Evolutionary conservation across 2,113 vertebrate genomes (phyloP), one percentile per base, ranked within the genome.

Genomic region (Reinhardtius hippoglossoides): DNA sequence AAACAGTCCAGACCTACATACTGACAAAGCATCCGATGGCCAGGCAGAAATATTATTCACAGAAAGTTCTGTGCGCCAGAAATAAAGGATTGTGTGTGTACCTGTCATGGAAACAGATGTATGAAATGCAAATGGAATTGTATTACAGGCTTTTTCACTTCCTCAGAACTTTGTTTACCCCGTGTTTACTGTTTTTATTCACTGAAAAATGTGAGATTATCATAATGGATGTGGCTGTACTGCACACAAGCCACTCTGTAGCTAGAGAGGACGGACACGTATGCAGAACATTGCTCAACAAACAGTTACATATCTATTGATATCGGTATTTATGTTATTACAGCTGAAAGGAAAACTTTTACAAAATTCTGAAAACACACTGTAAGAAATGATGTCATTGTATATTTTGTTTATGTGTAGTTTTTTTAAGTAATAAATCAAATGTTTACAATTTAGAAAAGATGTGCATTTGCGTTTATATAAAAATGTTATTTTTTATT

Each of bases 61-160:
- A 86, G 69, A 88, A 86, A 74, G 77, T 80, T 87, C 83, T 87
- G 14, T 8, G 61, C 83, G 83, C 62, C 71, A 64, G 74, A 78
- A 86, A 87, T 66, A 89, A 88, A 85, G 87, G 75, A 85, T 81
- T 84, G 75, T 80, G 80, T 80, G 78, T 89, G 86, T 87, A 71
- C 83, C 74, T 89, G 82, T 89, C 87, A 84, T 82, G 50, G 81
- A 78, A 91, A 89, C 88, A 89, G 89, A 91, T 90, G 83, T 91
- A 83, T 78, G 74, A 83, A 88, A 94, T 90, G 86, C 70, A 90
- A 92, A 93, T 88, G 27, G 9, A 26, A 77, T 85, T 90, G 66
- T 80, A 85, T 72, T 79, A 78, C 71, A 55, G 73, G 40, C 57
- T 42, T 69, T 58, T 62, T 44, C 56, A 55, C 57, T 71, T 63